phyloP scores from a whole-genome alignment of 1,140 invertebrate species.

The Drosophila eugracilis region DNA sequence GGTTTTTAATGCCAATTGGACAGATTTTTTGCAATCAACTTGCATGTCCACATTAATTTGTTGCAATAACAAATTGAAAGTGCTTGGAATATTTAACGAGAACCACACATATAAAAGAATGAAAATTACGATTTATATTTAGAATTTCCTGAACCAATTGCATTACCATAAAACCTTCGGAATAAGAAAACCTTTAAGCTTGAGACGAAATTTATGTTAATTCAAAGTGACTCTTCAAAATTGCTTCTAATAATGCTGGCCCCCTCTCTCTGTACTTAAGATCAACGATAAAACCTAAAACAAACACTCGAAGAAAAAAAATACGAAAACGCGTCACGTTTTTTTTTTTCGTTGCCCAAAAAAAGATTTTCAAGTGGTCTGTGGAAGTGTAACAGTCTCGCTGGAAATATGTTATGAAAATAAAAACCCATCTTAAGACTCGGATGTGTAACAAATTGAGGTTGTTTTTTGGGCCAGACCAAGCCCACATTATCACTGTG shows the following conservation, averaged over 20 bases:
- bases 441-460: slow-evolving; percentile 60
- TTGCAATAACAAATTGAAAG: slow-evolving; percentile 78
- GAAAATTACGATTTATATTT: slow-evolving; percentile 50
- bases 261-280: slow-evolving; percentile 40
- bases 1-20: slow-evolving; percentile 73
- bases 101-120: slow-evolving; percentile 8
- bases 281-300: slow-evolving; percentile 66
- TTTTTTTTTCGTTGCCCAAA: slow-evolving; percentile 34
- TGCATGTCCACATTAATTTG: slow-evolving; percentile 77
- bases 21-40: slow-evolving; percentile 75
- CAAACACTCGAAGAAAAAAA: slow-evolving; percentile 63
- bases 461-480: slow-evolving; percentile 20
- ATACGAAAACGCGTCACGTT: slow-evolving; percentile 67
- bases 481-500: slow-evolving; percentile 73
- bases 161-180: slow-evolving; percentile 47
- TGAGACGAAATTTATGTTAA: slow-evolving; percentile 33
- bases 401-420: slow-evolving; percentile 68
- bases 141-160: slow-evolving; percentile 29
- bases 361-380: slow-evolving; percentile 54
- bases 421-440: slow-evolving; percentile 44
- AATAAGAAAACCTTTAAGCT: slow-evolving; percentile 9
- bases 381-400: slow-evolving; percentile 37
- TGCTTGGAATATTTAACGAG: slow-evolving; percentile 33
- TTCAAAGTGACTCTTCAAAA: slow-evolving; percentile 56
- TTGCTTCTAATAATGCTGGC: slow-evolving; percentile 56